Evolutionary conservation across 1,140 invertebrate genomes (phyloP).

Genomic region (Ceratina japonica): DNA sequence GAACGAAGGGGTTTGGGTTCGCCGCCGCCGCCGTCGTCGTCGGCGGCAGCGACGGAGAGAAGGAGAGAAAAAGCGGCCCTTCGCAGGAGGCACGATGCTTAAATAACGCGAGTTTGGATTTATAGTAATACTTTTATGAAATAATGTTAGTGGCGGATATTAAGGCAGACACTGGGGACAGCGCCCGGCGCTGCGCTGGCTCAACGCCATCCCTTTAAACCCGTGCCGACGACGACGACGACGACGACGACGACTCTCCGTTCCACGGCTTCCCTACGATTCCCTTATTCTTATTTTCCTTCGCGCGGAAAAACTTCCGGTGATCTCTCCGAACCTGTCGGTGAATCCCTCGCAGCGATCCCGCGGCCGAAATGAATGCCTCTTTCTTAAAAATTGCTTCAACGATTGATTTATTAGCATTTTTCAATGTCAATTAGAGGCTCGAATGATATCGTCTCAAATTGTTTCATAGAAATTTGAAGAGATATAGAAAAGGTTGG

Average conservation of each 20-base stretch:
- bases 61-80: conserved; percentile 13
- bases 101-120: conserved; percentile 79
- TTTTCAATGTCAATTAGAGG: too few species aligned
- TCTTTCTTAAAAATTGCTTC: too few species aligned
- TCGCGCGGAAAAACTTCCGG: conserved; percentile 54
- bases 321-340: conserved; percentile 47
- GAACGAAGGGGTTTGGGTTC: conserved; percentile 24
- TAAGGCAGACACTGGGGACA: conserved; percentile 48
- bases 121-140: conserved; percentile 81
- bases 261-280: conserved; percentile 41
- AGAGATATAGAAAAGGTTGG: too few species aligned
- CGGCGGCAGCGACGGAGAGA: conserved; percentile 10
- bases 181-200: conserved; percentile 47
- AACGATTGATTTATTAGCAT: too few species aligned
- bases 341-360: conserved; percentile 26
- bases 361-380: too few species aligned
- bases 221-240: too few species aligned
- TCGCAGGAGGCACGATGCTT: conserved; percentile 68
- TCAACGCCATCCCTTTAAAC: conserved; percentile 48
- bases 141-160: conserved; percentile 78
- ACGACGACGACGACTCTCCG: too few species aligned
- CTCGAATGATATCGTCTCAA: too few species aligned
- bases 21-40: neutral
- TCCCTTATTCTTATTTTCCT: conserved; percentile 58
- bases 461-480: too few species aligned